Evolutionary conservation across 2,797 vertebrate genomes (phyloP).

Genomic region (Rhinogobio ventralis): DNA sequence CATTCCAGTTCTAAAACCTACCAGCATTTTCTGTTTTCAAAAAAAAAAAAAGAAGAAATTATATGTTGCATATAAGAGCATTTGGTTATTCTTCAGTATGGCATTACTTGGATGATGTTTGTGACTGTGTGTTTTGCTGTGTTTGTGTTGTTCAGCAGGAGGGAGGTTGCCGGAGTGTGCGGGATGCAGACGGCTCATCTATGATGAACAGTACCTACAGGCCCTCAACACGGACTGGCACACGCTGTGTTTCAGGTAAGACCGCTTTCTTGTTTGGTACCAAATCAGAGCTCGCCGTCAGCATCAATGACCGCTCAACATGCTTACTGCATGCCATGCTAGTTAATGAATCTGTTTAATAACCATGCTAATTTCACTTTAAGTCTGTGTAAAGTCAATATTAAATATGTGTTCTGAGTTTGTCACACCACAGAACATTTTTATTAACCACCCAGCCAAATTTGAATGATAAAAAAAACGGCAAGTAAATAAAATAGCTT

Average conservation of each 20-base stretch:
- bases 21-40: not conserved
- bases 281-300: not conserved
- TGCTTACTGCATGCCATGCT: not conserved
- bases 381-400: no score
- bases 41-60: no score
- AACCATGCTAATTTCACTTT: not conserved
- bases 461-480: no score
- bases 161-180: slow-evolving; percentile 90
- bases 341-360: not conserved
- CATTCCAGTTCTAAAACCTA: no score
- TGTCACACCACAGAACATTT: no score
- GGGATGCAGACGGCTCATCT: slow-evolving; percentile 91
- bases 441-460: no score
- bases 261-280: not conserved
- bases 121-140: slow-evolving; percentile 12
- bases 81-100: not conserved
- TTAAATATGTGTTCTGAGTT: no score
- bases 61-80: not conserved
- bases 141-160: slow-evolving; percentile 70
- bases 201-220: slow-evolving; percentile 96
- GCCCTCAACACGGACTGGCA: slow-evolving; percentile 93
- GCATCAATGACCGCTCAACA: no score
- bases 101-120: not conserved
- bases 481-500: no score
- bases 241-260: slow-evolving; percentile 92